A percentile compares a stretch with the other conserved stretches of the same genome.
Conservation (phyloP, 2,113 vertebrate genomes). For the Uria lomvia region DNA sequence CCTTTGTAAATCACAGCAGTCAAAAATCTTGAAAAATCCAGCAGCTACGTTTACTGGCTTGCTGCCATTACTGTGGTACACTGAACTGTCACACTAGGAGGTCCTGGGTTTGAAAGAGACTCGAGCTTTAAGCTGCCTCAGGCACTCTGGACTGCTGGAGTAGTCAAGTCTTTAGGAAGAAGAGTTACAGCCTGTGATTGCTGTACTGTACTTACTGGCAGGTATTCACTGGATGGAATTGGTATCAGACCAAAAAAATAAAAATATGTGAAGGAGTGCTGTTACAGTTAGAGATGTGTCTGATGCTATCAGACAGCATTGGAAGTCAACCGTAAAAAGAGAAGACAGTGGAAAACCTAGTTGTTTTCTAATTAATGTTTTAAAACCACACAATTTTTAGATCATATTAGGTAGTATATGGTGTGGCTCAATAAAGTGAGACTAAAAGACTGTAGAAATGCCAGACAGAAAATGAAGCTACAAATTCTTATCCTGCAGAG, state of each 20-base stretch:
- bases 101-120: neutral
- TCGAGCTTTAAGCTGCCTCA: neutral
- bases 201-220: neutral
- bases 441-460: neutral
- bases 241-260: neutral
- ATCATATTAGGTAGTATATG: neutral
- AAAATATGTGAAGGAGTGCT: neutral
- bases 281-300: neutral
- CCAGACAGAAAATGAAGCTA: neutral
- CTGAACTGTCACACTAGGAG: neutral
- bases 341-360: neutral
- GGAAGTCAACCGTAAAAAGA: neutral
- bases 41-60: neutral
- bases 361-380: neutral
- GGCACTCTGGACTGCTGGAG: neutral
- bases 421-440: neutral
- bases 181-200: neutral
- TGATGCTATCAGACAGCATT: neutral
- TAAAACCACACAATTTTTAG: neutral
- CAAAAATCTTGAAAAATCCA: neutral
- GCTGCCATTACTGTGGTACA: neutral
- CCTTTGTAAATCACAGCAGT: constrained; percentile 15
- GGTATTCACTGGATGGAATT: neutral
- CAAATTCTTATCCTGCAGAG: neutral
- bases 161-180: neutral